Conservation (phyloP, 1,140 invertebrate species). For the Nasonia giraulti region DNA sequence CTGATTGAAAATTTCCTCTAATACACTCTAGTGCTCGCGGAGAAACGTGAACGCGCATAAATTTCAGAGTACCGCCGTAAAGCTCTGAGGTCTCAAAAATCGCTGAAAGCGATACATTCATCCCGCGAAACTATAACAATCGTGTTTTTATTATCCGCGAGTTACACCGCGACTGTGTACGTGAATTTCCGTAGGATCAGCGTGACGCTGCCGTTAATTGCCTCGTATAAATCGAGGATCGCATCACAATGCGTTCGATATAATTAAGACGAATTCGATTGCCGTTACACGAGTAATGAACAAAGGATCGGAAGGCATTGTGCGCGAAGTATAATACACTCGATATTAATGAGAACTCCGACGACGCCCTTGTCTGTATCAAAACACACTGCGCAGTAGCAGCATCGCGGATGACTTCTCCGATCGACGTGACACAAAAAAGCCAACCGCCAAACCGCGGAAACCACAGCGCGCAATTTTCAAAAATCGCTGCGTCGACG, state of each 20-base stretch:
- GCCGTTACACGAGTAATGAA: neutral
- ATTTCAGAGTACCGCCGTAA: neutral
- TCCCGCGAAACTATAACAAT: neutral
- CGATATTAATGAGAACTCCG: neutral
- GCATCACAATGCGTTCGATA: neutral
- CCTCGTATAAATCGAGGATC: neutral
- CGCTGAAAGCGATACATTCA: neutral
- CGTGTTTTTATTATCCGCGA: too few species aligned
- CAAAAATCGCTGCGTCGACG: neutral
- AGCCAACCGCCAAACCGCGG: neutral
- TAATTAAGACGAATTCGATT: neutral
- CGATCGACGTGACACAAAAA: neutral
- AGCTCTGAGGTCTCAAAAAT: neutral
- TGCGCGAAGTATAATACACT: neutral
- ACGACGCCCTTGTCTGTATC: neutral
- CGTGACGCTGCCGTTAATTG: neutral
- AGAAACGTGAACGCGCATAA: neutral
- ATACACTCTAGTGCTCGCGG: conserved; percentile 7
- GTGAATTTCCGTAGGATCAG: neutral
- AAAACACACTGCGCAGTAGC: neutral
- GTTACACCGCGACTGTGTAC: neutral
- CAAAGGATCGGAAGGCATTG: neutral
- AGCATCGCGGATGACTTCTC: neutral
- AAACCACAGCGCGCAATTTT: neutral
- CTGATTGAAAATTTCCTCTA: conserved; percentile 26